Evolutionary conservation across 2,113 vertebrate genomes (phyloP), one percentile per base, ranked within the genome.

Genomic region (Turdus rufiventris): DNA sequence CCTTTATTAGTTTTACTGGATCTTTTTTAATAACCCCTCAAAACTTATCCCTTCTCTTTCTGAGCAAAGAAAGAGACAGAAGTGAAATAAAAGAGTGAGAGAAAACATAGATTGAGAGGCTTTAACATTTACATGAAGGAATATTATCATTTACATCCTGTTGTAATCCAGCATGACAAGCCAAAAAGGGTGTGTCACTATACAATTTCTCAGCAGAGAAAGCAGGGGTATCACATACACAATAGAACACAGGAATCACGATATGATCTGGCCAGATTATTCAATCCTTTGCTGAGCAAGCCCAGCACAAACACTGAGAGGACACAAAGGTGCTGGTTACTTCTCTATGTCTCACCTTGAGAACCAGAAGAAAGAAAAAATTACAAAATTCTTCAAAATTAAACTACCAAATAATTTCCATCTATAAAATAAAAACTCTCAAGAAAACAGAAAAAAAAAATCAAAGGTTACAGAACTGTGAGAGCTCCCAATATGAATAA

Each of bases 131-230:
- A 21, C 4, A 3, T 88, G 86, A 81, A 94, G 53, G 18, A 77
- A 51, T 77, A 92, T 54, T 89, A 54, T 84, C 50, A 2, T 72
- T 94, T 21, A 85, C 48, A 95, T 87, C 47, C 42, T 82, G 73
- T 72, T 96, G 76, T 87, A 96, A 96, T 92, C 48, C 76, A 96
- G 54, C 70, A 71, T 79, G 82, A 90, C 89, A 96, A 91, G 16
- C 18, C 96, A 73, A 88, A 92, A 97, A 94, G 70, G 33, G 38
- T 80, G 36, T 71, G 67, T 88, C 91, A 61, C 87, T 89, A 75
- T 73, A 91, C 53, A 38, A 29, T 71, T 63, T 33, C 66, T 93
- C 56, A 89, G 70, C 81, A 80, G 56, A 94, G 71, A 75, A 96
- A 94, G 16, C 48, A 87, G 75, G 60, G 17, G 29, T 68, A 28